phyloP scores from a whole-genome alignment of 2,888 invertebrate genomes.

The Allacma fusca region DNA sequence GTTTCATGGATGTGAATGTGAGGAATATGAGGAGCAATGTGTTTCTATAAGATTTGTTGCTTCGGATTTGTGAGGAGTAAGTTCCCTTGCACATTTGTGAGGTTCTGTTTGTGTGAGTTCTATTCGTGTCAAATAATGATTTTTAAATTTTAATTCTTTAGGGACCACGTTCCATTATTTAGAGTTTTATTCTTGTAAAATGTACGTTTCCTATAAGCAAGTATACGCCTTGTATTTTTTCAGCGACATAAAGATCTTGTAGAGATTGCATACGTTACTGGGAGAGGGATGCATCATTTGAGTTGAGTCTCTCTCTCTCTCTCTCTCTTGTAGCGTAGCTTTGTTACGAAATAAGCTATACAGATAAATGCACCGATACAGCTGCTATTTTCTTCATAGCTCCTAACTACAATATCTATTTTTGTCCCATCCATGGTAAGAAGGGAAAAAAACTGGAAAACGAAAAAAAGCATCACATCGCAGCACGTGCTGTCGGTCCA shows the following conservation, averaged over 20 bases:
- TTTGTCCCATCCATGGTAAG: slow-evolving; percentile 51
- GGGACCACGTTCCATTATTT: slow-evolving; percentile 15
- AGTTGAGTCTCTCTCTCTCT: no score
- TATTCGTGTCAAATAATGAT: slow-evolving; percentile 4
- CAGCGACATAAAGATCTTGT: background rate
- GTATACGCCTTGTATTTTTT: background rate
- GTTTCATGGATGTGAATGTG: no score
- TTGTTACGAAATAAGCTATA: slow-evolving; percentile 23
- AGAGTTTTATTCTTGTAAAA: slow-evolving; percentile 13
- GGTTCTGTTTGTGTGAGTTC: slow-evolving; percentile 15
- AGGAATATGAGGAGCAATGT: no score
- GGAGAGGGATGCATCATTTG: slow-evolving; percentile 13
- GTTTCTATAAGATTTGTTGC: no score
- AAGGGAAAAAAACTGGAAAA: slow-evolving; percentile 28
- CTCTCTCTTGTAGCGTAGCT: background rate
- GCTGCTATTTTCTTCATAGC: slow-evolving; percentile 39
- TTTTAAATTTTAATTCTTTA: slow-evolving; percentile 3
- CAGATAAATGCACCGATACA: slow-evolving; percentile 40
- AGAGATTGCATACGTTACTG: background rate
- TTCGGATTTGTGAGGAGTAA: no score
- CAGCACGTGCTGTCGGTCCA: slow-evolving; percentile 48
- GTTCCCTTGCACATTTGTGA: no score
- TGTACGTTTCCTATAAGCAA: background rate
- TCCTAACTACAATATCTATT: slow-evolving; percentile 49
- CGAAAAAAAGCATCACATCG: slow-evolving; percentile 43